phyloP scores from a whole-genome alignment of 2,888 invertebrate species.

The Formica aserva region DNA sequence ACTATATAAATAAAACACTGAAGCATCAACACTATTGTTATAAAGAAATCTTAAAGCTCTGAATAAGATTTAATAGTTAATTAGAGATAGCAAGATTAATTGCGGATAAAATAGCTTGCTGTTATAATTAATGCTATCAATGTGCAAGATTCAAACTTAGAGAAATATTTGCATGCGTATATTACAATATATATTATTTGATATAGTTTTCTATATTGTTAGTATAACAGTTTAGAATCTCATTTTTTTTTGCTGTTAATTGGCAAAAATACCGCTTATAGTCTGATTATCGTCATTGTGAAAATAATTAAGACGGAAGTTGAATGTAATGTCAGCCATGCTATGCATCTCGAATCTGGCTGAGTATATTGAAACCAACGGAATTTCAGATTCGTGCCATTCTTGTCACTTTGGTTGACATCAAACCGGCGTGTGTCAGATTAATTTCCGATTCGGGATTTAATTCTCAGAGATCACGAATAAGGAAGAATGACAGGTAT shows the following conservation, averaged over 20 bases:
- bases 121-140: background rate
- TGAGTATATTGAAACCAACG: conserved; percentile 54
- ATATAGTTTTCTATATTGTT: background rate
- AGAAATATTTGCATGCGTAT: background rate
- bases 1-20: background rate
- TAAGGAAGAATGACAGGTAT: conserved; percentile 7
- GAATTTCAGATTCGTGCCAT: conserved; percentile 58
- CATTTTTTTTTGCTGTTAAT: background rate
- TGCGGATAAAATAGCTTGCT: background rate
- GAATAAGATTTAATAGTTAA: conserved; percentile 2
- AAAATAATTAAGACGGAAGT: conserved; percentile 32
- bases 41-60: background rate
- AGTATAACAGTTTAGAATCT: background rate
- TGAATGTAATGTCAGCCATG: conserved; percentile 10
- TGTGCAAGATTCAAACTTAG: background rate
- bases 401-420: conserved; percentile 52
- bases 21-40: background rate
- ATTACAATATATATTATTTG: background rate
- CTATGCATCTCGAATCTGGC: background rate
- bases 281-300: background rate
- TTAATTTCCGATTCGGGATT: conserved; percentile 67
- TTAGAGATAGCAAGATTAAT: background rate
- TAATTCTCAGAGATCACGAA: conserved; percentile 44
- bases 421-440: conserved; percentile 57
- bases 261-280: conserved; percentile 12